Evolutionary conservation across 2,113 vertebrate species (phyloP), one percentile per base, ranked within the genome.

Genomic region (Ellobius talpinus): DNA sequence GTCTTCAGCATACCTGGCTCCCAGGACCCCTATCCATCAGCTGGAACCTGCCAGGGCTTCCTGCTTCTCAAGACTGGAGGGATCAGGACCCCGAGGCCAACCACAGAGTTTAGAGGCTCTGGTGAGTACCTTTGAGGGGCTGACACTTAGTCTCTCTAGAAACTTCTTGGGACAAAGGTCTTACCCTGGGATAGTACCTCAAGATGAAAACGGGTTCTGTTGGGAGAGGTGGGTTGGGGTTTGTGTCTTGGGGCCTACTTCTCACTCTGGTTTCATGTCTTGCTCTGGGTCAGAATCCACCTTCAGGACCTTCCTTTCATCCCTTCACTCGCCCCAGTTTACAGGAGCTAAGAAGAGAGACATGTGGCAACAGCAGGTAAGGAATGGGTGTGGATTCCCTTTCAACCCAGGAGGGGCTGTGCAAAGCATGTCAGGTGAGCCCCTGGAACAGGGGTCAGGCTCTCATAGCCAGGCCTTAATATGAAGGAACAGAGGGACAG

Each of bases 51-150:
- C 63, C 63, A 95, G 97, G 86, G 96, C 92, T 96, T 98, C 98
- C 74, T 97, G 93, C 87, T 97, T 98, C 55, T 97, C 98, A 5
- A 97, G 93, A 55, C 61, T 98, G 39, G 94, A 98, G 52, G 90
- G 93, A 77, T 93, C 97, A 89, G 98, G 98, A 89, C 97, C 95
- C 36, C 90, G 93, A 24, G 65, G 85, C 55, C 81, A 68, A 10
- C 61, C 91, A 0, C 96, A 95, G 95, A 97, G 95, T 33, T 93
- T 77, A 5, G 84, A 97, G 79, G 63, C 74, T 24, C 19, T 94
- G 90, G 98, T 96, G 91, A 97, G 97, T 97, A 47, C 23, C 36
- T 39, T 33, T 29, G 63, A 33, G 36, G 61, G 61, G 50, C 31
- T 90, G 66, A 79, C 79, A 9, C 7, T 85, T 50, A 8, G 33